Percentiles rank a stretch among this genome's conserved stretches.
These are phyloP conservation scores for Streptopelia turtur DNA, from an alignment of 2,797 vertebrate species.

Conservation along the genomic window DNA sequence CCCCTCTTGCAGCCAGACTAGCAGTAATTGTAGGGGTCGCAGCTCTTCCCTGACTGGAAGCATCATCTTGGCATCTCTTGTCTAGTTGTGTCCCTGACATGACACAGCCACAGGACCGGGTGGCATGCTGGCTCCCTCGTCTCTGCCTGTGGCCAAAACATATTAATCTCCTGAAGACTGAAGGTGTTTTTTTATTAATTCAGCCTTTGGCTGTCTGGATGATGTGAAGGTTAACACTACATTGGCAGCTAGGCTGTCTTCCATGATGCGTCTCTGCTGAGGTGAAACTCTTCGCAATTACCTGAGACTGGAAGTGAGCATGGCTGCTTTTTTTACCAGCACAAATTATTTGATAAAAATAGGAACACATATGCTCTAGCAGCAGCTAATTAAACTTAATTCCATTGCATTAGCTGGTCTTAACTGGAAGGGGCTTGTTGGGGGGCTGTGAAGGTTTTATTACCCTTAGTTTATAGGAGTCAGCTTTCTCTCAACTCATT, in stretches of 20 bases:
- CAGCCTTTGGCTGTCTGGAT: not conserved
- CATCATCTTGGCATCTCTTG: not conserved
- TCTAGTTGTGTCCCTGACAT: not conserved
- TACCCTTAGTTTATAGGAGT: not conserved
- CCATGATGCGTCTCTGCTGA: not conserved
- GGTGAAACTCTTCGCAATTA: not conserved
- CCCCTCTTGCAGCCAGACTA: not conserved
- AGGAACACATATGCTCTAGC: not conserved
- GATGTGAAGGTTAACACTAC: rapidly evolving
- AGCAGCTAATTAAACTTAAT: not conserved
- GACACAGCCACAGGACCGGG: not conserved
- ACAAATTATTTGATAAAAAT: not conserved
- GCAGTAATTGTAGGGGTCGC: not conserved
- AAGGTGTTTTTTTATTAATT: not conserved
- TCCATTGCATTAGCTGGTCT: not conserved
- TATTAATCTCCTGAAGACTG: not conserved
- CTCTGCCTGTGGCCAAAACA: not conserved
- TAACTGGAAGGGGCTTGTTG: not conserved
- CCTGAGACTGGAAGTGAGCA: not conserved
- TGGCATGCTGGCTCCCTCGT: not conserved
- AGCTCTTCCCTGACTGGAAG: not conserved
- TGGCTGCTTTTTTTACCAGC: not conserved
- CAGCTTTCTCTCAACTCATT: not conserved
- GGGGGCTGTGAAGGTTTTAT: not conserved
- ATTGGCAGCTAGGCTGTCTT: not conserved